These are phyloP conservation scores for Rhyacophila brunnea DNA, from an alignment of 1,140 invertebrate genomes.

Conservation along the genomic window DNA sequence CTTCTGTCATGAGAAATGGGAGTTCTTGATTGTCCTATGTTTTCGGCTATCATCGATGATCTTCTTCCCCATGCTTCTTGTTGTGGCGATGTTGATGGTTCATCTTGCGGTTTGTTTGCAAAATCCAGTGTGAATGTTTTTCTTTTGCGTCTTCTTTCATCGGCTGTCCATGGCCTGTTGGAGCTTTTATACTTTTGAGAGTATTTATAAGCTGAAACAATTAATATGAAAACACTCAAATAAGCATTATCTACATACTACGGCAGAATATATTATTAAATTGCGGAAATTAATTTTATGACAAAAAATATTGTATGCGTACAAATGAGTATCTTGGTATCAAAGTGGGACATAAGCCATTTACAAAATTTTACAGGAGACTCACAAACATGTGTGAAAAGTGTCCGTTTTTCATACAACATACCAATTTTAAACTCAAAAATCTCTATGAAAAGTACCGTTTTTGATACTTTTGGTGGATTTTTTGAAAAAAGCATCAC, in stretches of 20 bases:
- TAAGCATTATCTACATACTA: no score
- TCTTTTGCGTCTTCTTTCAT: slow-evolving; percentile 63
- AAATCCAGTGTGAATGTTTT: slow-evolving; percentile 71
- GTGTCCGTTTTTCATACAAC: no score
- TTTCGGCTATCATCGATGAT: slow-evolving; percentile 27
- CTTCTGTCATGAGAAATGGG: slow-evolving; percentile 21
- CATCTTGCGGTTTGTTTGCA: slow-evolving; percentile 45
- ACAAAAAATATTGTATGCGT: background rate
- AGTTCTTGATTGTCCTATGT: slow-evolving; percentile 34
- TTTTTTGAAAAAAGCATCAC: no score
- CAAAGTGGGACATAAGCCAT: no score
- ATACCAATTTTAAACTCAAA: no score
- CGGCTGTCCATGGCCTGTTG: slow-evolving; percentile 58
- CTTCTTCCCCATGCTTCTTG: slow-evolving; percentile 51
- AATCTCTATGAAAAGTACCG: no score
- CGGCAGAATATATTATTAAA: no score
- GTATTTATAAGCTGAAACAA: slow-evolving; percentile 50
- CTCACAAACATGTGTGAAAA: no score
- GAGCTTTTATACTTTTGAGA: slow-evolving; percentile 52
- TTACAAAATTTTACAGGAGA: no score
- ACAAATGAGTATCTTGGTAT: background rate
- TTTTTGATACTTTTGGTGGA: no score
- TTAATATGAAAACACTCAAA: no score
- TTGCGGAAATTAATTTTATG: background rate
- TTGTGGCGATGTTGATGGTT: slow-evolving; percentile 51